These are phyloP conservation scores for Drosophila peninsularis DNA, from an alignment of 2,888 invertebrate species.

Conservation along the genomic window DNA sequence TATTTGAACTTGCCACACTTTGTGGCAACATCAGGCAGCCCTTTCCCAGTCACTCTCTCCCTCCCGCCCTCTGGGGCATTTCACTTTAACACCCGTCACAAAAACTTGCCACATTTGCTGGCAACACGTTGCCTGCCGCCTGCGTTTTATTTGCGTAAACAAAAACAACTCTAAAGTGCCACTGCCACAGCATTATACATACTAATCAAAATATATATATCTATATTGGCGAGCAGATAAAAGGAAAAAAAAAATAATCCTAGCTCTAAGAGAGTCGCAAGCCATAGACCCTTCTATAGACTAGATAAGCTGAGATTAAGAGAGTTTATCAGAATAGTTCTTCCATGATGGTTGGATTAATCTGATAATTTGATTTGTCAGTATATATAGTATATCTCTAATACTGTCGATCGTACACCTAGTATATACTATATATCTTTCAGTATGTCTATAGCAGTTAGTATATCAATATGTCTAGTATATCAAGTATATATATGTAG, in stretches of 20 bases:
- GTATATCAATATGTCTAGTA: neutral
- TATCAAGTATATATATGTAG: neutral
- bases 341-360: neutral
- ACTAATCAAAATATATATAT: slow-evolving; percentile 37
- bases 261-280: neutral
- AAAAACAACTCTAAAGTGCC: slow-evolving; percentile 32
- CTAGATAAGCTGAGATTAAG: neutral
- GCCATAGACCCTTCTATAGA: neutral
- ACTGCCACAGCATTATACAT: slow-evolving; percentile 29
- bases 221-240: neutral
- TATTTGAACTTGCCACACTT: slow-evolving; percentile 21
- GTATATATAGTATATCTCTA: neutral
- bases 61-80: neutral
- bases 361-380: neutral
- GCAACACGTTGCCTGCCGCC: slow-evolving; percentile 17
- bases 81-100: slow-evolving; percentile 20
- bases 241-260: neutral
- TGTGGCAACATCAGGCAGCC: slow-evolving; percentile 19
- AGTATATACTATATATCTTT: too few species aligned
- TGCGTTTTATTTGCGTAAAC: slow-evolving; percentile 48
- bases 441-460: neutral
- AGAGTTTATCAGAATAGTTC: neutral
- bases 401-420: too few species aligned
- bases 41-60: neutral
- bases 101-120: slow-evolving; percentile 43